These are phyloP conservation scores for Diachasmimorpha longicaudata DNA, from an alignment of 1,140 invertebrate genomes.

Conservation along the genomic window DNA sequence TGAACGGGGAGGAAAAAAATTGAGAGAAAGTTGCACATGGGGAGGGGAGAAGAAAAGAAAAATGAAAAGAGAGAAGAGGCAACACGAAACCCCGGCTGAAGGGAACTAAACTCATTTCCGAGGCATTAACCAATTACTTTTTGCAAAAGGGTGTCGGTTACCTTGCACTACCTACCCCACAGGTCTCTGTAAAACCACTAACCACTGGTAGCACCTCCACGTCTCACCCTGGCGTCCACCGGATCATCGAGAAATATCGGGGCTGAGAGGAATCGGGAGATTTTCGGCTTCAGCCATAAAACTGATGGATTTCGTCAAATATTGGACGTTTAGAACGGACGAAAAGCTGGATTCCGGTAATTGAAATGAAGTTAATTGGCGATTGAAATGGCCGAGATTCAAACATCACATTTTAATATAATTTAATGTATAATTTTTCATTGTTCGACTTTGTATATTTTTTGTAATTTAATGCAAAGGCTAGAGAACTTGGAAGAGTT, in stretches of 20 bases:
- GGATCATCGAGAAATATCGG: background rate
- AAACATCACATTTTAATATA: no score
- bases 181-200: constrained; percentile 25
- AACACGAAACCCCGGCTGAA: constrained; percentile 47
- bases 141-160: constrained; percentile 59
- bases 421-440: no score
- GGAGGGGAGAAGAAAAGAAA: background rate
- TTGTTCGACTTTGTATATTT: no score
- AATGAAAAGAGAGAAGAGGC: constrained; percentile 41
- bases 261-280: background rate
- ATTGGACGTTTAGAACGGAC: no score
- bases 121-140: constrained; percentile 63
- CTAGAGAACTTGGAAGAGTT: no score
- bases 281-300: background rate
- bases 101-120: constrained; percentile 62
- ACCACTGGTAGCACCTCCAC: background rate
- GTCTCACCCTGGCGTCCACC: background rate
- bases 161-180: constrained; percentile 38
- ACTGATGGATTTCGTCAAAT: background rate
- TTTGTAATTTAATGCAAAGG: no score
- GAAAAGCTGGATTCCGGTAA: background rate
- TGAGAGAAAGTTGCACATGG: background rate
- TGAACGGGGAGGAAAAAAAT: constrained; percentile 15
- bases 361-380: background rate
- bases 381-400: no score